Percentiles rank a stretch among this genome's conserved stretches.
Evolutionary conservation across 2,797 vertebrate genomes (phyloP).

Genomic region (Xenentodon cancila): DNA sequence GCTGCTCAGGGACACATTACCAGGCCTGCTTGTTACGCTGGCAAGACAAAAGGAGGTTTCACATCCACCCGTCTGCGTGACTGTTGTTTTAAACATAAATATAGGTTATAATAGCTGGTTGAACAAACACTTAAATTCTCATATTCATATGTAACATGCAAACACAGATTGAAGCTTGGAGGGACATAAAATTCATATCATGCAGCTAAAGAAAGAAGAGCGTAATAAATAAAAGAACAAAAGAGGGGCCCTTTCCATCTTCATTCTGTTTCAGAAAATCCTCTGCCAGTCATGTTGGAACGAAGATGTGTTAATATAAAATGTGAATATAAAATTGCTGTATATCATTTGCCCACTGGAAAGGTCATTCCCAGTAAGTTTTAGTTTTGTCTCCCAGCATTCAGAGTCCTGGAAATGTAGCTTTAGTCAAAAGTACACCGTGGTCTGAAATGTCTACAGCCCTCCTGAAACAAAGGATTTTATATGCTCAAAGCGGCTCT

Average conservation of each 20-base stretch:
- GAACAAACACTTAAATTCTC: too few relatives aligned
- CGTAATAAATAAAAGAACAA: too few relatives aligned
- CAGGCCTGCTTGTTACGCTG: too few relatives aligned
- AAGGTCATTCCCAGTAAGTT: conserved; percentile 1
- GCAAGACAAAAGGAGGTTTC: too few relatives aligned
- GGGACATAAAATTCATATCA: too few relatives aligned
- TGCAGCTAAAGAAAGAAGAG: too few relatives aligned
- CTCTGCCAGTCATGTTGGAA: not conserved
- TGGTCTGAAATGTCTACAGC: conserved; percentile 25
- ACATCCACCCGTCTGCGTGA: too few relatives aligned
- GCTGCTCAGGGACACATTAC: too few relatives aligned
- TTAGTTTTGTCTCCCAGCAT: not conserved
- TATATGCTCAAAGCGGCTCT: conserved; percentile 26
- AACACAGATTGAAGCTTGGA: too few relatives aligned
- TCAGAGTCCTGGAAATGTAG: conserved; percentile 20
- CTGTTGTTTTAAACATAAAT: too few relatives aligned
- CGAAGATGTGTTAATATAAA: conserved; percentile 5
- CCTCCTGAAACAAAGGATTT: conserved; percentile 29
- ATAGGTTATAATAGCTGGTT: too few relatives aligned
- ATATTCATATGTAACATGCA: too few relatives aligned
- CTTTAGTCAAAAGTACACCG: conserved; percentile 19
- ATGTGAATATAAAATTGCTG: conserved; percentile 6
- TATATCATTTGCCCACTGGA: not conserved
- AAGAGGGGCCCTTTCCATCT: not conserved
- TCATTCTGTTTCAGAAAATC: conserved; percentile 1